These are phyloP conservation scores for Gymnopithys bicolor DNA, from an alignment of 2,797 vertebrate genomes.

Conservation along the genomic window DNA sequence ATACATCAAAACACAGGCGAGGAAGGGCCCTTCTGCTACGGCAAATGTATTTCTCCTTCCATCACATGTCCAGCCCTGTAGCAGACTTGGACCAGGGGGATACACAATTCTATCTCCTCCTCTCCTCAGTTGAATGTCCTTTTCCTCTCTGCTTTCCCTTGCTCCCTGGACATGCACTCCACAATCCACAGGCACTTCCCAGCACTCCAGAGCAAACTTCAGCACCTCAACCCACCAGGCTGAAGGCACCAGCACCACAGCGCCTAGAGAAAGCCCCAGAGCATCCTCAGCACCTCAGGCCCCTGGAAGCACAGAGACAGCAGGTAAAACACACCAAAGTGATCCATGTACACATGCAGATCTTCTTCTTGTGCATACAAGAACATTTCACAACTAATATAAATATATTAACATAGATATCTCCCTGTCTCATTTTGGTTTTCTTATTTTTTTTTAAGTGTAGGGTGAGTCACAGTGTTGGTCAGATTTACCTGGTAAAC, in stretches of 20 bases:
- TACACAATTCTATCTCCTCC: not conserved
- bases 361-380: not conserved
- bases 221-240: not conserved
- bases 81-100: not conserved
- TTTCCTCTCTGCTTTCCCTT: not conserved
- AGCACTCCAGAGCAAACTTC: not conserved
- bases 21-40: slow-evolving; percentile 53
- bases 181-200: not conserved
- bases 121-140: not conserved
- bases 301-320: not conserved
- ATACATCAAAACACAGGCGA: slow-evolving; percentile 51
- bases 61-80: not conserved
- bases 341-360: not conserved
- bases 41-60: slow-evolving; percentile 23
- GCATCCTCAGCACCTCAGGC: not conserved
- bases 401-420: not conserved
- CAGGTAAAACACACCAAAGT: not conserved
- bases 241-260: not conserved
- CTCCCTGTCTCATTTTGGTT: not conserved
- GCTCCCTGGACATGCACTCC: not conserved
- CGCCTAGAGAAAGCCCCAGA: not conserved
- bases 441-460: not conserved
- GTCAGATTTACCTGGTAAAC: slow-evolving; percentile 58
- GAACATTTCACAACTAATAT: not conserved
- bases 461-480: not conserved